Evolutionary conservation across 2,113 vertebrate genomes (phyloP).

Genomic region (Eurypyga helias): DNA sequence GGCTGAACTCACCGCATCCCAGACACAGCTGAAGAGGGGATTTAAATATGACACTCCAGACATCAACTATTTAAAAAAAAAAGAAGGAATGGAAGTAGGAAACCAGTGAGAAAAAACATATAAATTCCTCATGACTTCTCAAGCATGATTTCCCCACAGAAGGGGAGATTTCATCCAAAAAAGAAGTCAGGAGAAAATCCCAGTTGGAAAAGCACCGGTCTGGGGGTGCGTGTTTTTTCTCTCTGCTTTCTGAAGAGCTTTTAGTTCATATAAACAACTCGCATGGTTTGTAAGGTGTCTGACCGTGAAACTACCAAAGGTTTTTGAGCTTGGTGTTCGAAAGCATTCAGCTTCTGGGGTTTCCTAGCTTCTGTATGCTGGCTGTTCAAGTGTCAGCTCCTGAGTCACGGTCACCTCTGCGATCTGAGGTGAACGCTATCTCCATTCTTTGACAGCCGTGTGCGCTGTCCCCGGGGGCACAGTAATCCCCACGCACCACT

Average conservation of each 20-base stretch:
- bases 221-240: background rate
- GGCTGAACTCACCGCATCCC: background rate
- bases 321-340: background rate
- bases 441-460: background rate
- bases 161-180: background rate
- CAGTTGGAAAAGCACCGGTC: background rate
- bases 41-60: conserved; percentile 36
- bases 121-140: background rate
- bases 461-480: background rate
- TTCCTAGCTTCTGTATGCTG: background rate
- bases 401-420: background rate
- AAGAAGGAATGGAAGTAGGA: background rate
- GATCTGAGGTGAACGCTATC: fast-evolving
- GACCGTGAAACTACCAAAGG: background rate
- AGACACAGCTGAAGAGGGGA: background rate
- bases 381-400: background rate
- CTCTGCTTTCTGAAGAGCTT: background rate
- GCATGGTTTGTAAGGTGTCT: background rate
- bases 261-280: background rate
- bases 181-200: conserved; percentile 7
- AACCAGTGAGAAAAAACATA: background rate
- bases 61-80: background rate
- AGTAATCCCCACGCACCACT: background rate
- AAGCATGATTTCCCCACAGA: background rate
- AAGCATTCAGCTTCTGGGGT: background rate